Percentiles rank a stretch among this genome's conserved stretches.
These are phyloP conservation scores for Anoplophora glabripennis DNA, from an alignment of 1,140 invertebrate species.

Conservation along the genomic window DNA sequence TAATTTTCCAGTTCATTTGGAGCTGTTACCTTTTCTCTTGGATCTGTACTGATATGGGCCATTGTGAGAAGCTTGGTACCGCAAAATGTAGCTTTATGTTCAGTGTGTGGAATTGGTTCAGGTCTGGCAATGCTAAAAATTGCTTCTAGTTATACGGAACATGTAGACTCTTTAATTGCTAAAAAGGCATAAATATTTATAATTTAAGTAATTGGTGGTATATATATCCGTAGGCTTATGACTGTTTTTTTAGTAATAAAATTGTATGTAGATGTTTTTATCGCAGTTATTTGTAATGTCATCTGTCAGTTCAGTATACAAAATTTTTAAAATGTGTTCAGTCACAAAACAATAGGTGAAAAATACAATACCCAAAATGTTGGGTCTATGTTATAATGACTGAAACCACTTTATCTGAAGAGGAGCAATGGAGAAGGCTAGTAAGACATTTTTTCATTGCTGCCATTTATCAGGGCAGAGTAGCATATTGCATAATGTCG, in stretches of 20 bases:
- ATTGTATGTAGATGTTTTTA: no score
- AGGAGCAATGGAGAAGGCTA: constrained; percentile 13
- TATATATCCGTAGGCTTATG: no score
- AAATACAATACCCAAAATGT: no score
- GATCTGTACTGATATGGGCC: constrained; percentile 70
- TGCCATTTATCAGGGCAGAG: constrained; percentile 36
- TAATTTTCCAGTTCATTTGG: constrained; percentile 57
- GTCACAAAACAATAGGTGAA: no score
- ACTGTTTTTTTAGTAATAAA: no score
- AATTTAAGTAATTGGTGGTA: background rate
- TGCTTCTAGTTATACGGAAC: constrained; percentile 56
- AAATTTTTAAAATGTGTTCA: no score
- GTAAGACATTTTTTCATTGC: constrained; percentile 28
- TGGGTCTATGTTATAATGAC: no score
- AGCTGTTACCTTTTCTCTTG: constrained; percentile 66
- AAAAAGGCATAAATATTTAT: constrained; percentile 25
- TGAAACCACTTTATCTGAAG: background rate
- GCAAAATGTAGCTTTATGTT: constrained; percentile 58
- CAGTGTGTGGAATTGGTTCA: constrained; percentile 59
- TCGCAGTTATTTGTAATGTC: no score
- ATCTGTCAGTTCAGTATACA: no score
- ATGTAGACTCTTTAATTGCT: constrained; percentile 41
- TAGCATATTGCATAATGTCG: constrained; percentile 44
- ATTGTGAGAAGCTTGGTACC: constrained; percentile 65
- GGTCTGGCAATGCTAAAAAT: constrained; percentile 59